phyloP scores from a whole-genome alignment of 2,797 vertebrate species.

The Miichthys miiuy region DNA sequence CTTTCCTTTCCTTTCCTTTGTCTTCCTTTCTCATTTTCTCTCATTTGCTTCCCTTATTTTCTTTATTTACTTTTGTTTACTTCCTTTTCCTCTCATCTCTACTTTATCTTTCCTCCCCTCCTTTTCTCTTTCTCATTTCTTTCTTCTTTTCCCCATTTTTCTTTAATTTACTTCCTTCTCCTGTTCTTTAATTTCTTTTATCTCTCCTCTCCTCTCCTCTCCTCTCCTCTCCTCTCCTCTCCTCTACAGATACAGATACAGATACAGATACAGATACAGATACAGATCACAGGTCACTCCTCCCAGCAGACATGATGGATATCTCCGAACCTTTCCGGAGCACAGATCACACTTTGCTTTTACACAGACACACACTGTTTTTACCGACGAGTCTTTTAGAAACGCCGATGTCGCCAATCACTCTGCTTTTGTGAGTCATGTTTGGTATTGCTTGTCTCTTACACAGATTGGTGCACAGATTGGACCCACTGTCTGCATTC shows the following conservation, averaged over 20 bases:
- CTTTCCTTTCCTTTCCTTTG: background rate
- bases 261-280: background rate
- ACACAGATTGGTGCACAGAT: slow-evolving; percentile 34
- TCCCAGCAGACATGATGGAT: slow-evolving; percentile 26
- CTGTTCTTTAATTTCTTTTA: background rate
- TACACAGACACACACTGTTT: slow-evolving; percentile 10
- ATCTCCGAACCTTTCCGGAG: slow-evolving; percentile 24
- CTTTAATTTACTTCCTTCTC: too few species aligned
- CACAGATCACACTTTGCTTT: slow-evolving; percentile 23
- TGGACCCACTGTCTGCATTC: slow-evolving; percentile 38
- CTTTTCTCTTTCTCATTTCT: background rate
- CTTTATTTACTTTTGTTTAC: background rate
- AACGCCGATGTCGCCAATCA: slow-evolving; percentile 25
- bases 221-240: background rate
- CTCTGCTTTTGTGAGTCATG: slow-evolving; percentile 35
- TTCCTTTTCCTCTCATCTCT: background rate
- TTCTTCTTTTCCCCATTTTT: background rate
- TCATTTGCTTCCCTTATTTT: too few species aligned
- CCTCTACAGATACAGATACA: too few species aligned
- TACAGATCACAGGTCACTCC: slow-evolving; percentile 18
- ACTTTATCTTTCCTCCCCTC: background rate
- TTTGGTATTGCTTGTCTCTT: slow-evolving; percentile 20
- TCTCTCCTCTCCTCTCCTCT: background rate
- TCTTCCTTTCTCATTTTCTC: background rate
- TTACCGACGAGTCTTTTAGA: slow-evolving; percentile 21